Base-by-base conservation (phyloP, 1,140 invertebrate species). In the Trichonephila clavata region DNA sequence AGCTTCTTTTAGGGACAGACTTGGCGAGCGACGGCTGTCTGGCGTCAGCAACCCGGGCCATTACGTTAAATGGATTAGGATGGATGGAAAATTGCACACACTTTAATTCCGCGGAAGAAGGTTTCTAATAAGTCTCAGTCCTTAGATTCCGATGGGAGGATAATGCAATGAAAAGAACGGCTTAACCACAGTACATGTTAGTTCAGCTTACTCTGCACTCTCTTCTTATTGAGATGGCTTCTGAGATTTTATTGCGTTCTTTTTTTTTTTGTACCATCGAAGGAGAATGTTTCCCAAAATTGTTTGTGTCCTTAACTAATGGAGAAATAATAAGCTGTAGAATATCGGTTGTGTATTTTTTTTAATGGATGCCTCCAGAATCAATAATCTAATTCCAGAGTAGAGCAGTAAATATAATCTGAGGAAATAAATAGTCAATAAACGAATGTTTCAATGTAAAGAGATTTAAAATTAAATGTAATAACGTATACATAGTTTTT, bases 31-130 rank as follows among this genome's bases (percentile, higher is more conserved):
- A 24, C 39, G 87, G 68, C 87, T 18, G 13, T 18, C 32, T 39
- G 57, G 63, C 87, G 39, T 21, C 87, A 60, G 87, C 43, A 89
- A 89, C 87, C 87, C 87, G 21, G 60, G 27, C 87, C 87, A 89
- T 89, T 89, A 89, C 87, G 87, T 59, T 89, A 89, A 89, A 89
- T 89, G 87, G 87, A 89, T 89, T 89, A 89, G 87, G 87, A 89
- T 89, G 63, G 87, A 39, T 77, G 87, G 87, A 89, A 89, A 89
- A 89, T 89, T 89, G 87, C 87, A 77, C 87, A 71, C 87, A 89
- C 87, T 89, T 89, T 89, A 89, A 89, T 89, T 89, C 87, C 65
- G 43, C n/a, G 68, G 57, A 89, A 89, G 87, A 77, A 89, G 87
- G 87, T 60, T 89, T 89, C 87, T 89, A 89, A 89, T 89, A 89